Evolutionary conservation across 2,888 invertebrate genomes (phyloP), one percentile per base, ranked within the genome.

Genomic region (Phlogophora meticulosa): DNA sequence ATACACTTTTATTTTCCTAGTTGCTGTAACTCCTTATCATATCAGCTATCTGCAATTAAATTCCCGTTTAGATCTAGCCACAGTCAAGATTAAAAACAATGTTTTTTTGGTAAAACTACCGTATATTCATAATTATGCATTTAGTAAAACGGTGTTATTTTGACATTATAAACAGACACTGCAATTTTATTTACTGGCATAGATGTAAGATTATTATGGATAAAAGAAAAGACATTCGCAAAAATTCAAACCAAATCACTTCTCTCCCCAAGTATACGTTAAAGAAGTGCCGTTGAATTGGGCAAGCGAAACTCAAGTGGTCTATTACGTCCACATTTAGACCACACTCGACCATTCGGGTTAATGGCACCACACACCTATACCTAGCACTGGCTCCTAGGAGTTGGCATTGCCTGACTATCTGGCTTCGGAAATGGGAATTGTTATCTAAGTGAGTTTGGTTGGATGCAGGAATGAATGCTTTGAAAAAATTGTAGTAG

Each of bases 241-340:
- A 28, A 72, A 34, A 3, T 0, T 10, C 40, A 68, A 78, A 72
- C 56, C 46, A 48, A 74, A 69, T 45, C 76, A 83, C 79, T 90
- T 91, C 36, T 82, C 73, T 61, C 5, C 38, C 0, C 63, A 72
- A 78, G 71, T 65, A 88, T 91, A 90, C 91, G 42, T 66, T 80
- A 87, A 90, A 93, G 92, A 93, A 94, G 94, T 94, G 91, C 88
- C 87, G 89, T 85, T 90, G 90, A 91, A 91, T 92, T 92, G 92
- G 91, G 90, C 92, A 91, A 94, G 94, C 94, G 90, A 94, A 94
- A 88, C 92, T 95, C 95, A 88, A 95, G 95, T 93, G 94, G 90
- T 87, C 90, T 91, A 92, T 92, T 88, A 89, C 87, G 81, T 87
- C 90, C 90, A 89, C 93, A 94, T 94, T 93, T 93, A 92, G 93